Conservation (phyloP, 2,797 vertebrate genomes). For the Macropus fuliginosus region DNA sequence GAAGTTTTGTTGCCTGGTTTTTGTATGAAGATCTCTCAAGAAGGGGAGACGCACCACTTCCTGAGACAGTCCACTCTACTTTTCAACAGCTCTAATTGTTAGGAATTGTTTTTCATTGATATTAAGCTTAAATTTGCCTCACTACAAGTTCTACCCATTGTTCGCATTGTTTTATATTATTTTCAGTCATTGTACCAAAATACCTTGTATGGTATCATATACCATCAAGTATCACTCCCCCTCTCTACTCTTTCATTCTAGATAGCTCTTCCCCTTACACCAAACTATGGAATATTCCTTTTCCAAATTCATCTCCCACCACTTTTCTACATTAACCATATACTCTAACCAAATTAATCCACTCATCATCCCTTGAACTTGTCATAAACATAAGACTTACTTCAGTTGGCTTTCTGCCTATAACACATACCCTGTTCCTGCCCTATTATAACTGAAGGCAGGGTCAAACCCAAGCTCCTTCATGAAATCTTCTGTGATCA, state of each 20-base stretch:
- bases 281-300: background rate
- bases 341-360: background rate
- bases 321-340: background rate
- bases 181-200: background rate
- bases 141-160: background rate
- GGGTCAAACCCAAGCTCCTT: background rate
- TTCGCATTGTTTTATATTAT: background rate
- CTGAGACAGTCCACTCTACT: background rate
- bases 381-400: background rate
- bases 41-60: background rate
- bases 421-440: background rate
- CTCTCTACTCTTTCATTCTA: background rate
- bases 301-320: background rate
- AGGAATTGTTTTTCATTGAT: background rate
- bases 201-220: background rate
- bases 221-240: background rate
- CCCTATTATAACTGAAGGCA: background rate
- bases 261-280: background rate
- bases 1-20: background rate
- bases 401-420: background rate
- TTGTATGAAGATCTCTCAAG: background rate
- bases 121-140: background rate
- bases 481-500: background rate
- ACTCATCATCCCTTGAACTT: background rate
- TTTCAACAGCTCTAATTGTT: background rate